Percentiles rank a stretch among this genome's conserved stretches.
These are phyloP conservation scores for Acanthisitta chloris DNA, from an alignment of 2,113 vertebrate genomes.

Conservation along the genomic window DNA sequence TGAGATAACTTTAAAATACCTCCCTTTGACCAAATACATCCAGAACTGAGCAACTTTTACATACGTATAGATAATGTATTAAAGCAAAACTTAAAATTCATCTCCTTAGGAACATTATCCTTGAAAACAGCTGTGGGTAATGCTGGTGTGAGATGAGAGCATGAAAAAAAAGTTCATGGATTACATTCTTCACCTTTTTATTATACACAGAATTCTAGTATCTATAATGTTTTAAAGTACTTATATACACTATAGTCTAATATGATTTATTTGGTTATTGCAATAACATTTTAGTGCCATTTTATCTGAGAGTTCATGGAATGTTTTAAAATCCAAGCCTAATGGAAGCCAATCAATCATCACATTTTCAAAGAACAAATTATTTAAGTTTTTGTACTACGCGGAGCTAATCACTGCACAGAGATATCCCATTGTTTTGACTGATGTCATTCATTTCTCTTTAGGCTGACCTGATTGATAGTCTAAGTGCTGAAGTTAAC, in stretches of 20 bases:
- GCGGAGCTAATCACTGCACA: conserved; percentile 64
- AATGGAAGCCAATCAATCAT: conserved; percentile 81
- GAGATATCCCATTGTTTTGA: conserved; percentile 74
- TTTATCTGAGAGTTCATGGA: conserved; percentile 76
- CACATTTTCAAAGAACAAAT: conserved; percentile 75
- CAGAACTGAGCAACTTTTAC: neutral
- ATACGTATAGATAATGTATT: neutral
- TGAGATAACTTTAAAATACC: neutral
- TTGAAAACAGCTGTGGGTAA: neutral
- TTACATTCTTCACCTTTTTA: conserved; percentile 73
- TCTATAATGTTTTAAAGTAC: conserved; percentile 75
- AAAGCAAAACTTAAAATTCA: neutral
- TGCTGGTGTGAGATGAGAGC: neutral
- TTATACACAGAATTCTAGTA: conserved; percentile 71
- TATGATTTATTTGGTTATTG: conserved; percentile 74
- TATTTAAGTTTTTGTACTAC: conserved; percentile 76
- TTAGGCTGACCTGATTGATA: conserved; percentile 60
- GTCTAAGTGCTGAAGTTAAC: conserved; percentile 70
- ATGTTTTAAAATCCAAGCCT: conserved; percentile 75
- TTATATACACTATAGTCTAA: conserved; percentile 63
- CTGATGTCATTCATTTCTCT: conserved; percentile 75
- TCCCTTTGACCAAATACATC: neutral
- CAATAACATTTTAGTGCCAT: conserved; percentile 76
- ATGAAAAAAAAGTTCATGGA: conserved; percentile 22
- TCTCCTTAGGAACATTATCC: neutral